phyloP scores from a whole-genome alignment of 2,113 vertebrate species.

The Scortum barcoo region DNA sequence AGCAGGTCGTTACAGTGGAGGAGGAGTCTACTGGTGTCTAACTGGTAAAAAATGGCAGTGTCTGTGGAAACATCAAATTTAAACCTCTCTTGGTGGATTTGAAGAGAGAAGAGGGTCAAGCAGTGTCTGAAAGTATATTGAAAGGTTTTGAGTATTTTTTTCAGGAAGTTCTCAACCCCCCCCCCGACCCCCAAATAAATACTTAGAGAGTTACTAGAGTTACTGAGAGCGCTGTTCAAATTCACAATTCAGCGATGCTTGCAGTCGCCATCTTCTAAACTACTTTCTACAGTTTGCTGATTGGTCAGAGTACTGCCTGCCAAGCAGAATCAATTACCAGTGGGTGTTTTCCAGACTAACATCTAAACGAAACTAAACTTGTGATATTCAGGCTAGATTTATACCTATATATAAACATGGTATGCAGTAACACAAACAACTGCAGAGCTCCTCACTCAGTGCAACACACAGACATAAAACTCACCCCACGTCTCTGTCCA shows the following conservation, averaged over 20 bases:
- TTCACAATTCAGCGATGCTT: neutral
- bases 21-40: neutral
- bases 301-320: neutral
- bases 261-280: neutral
- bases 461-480: constrained; percentile 64
- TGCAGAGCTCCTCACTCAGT: neutral
- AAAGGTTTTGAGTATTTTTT: neutral
- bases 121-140: too few species aligned
- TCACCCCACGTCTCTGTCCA: constrained; percentile 98
- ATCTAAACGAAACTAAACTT: constrained; percentile 3
- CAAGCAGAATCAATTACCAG: neutral
- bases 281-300: constrained; percentile 7
- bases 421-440: neutral
- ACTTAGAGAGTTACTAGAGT: too few species aligned
- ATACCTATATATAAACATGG: neutral
- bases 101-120: neutral
- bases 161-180: neutral
- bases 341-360: constrained; percentile 5
- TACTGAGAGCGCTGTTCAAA: neutral
- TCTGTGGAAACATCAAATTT: neutral
- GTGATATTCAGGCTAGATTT: neutral
- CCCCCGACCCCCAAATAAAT: too few species aligned
- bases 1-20: neutral
- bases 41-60: neutral
- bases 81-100: neutral